These are phyloP conservation scores for Aricia artaxerxes DNA, from an alignment of 2,888 invertebrate genomes.

Conservation along the genomic window DNA sequence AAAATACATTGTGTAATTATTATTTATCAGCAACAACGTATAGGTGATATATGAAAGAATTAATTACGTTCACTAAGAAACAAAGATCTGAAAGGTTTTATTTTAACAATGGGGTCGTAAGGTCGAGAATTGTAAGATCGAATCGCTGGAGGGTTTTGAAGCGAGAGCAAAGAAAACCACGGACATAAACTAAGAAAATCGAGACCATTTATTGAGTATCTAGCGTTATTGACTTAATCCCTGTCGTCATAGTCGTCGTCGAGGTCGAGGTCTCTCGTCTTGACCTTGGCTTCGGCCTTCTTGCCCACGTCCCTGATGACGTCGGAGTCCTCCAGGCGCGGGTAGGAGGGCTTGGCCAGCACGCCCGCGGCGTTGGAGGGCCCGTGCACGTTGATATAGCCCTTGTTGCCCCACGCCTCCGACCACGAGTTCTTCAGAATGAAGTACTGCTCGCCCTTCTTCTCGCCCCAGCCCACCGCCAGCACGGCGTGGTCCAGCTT, in stretches of 20 bases:
- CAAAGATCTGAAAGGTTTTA: too few species aligned
- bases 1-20: too few species aligned
- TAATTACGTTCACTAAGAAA: too few species aligned
- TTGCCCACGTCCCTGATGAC: conserved; percentile 42
- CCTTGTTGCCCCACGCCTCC: conserved; percentile 58
- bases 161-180: background rate
- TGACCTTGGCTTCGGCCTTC: conserved; percentile 1
- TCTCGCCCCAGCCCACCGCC: conserved; percentile 66
- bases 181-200: background rate
- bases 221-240: conserved; percentile 4
- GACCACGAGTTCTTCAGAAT: conserved; percentile 70
- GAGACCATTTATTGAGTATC: conserved; percentile 28
- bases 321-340: conserved; percentile 53
- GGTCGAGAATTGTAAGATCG: too few species aligned
- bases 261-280: conserved; percentile 10
- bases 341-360: conserved; percentile 58
- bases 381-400: conserved; percentile 60
- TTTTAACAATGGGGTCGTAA: too few species aligned
- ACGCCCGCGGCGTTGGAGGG: conserved; percentile 65
- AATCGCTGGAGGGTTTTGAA: too few species aligned
- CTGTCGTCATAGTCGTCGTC: background rate
- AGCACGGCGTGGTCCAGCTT: conserved; percentile 61
- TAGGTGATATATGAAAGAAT: too few species aligned
- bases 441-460: conserved; percentile 57
- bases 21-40: too few species aligned